Evolutionary conservation across 2,888 invertebrate species (phyloP).

Genomic region (Eupsilia transversa): DNA sequence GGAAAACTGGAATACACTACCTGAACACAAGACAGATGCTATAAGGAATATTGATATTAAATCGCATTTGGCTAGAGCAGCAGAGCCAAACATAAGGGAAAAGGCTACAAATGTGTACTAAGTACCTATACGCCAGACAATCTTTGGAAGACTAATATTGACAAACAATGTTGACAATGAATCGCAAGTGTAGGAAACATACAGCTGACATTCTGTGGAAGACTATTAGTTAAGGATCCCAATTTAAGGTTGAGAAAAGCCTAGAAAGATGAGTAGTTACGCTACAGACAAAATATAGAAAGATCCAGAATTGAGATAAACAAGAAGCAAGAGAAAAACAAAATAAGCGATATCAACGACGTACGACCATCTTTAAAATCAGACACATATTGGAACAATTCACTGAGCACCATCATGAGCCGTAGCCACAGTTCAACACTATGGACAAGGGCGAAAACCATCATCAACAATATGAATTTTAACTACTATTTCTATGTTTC

Average conservation of each 20-base stretch:
- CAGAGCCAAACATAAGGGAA: not conserved
- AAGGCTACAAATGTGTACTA: not conserved
- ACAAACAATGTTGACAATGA: too few relatives aligned
- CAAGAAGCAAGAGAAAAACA: not conserved
- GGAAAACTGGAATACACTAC: slow-evolving; percentile 27
- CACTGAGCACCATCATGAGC: not conserved
- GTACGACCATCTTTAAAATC: not conserved
- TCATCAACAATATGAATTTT: slow-evolving; percentile 11
- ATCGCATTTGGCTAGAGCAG: not conserved
- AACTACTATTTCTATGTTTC: not conserved
- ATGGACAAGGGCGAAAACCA: slow-evolving; percentile 10
- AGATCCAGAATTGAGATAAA: not conserved
- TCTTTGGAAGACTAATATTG: not conserved
- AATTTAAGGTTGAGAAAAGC: not conserved
- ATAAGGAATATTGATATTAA: not conserved
- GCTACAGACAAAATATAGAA: not conserved
- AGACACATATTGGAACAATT: slow-evolving; percentile 13
- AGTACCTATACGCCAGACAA: not conserved
- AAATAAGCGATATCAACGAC: not conserved
- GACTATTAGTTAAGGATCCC: not conserved
- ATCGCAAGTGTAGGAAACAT: too few relatives aligned
- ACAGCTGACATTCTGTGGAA: not conserved
- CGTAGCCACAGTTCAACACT: not conserved
- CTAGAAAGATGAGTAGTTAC: not conserved
- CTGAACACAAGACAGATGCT: not conserved